A percentile compares a stretch with the other conserved stretches of the same genome.
These are phyloP conservation scores for Megaleporinus macrocephalus DNA, from an alignment of 2,113 vertebrate species.

Conservation along the genomic window DNA sequence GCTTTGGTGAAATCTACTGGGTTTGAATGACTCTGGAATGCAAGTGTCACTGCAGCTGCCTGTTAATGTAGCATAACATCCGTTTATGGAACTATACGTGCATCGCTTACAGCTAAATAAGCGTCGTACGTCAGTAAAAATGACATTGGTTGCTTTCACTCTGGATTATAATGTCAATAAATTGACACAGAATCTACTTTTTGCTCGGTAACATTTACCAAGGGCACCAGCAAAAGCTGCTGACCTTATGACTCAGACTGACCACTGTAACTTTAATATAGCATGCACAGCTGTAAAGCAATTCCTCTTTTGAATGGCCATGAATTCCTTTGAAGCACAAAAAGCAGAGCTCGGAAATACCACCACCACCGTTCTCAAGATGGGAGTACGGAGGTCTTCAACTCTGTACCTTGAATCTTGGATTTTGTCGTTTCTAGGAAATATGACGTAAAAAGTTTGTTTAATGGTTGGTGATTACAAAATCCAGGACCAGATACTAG, in stretches of 20 bases:
- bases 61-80: constrained; percentile 14
- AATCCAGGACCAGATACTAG: too few relatives aligned
- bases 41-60: neutral
- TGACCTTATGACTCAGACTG: neutral
- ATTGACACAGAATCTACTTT: neutral
- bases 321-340: neutral
- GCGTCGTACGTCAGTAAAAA: neutral
- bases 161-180: neutral
- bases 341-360: neutral
- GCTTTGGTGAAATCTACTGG: neutral
- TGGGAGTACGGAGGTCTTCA: too few relatives aligned
- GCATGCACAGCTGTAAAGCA: neutral
- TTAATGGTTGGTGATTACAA: too few relatives aligned
- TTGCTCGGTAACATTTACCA: neutral
- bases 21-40: constrained; percentile 15
- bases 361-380: neutral
- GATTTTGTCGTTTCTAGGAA: too few relatives aligned
- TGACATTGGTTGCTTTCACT: neutral
- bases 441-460: too few relatives aligned
- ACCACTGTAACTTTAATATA: neutral
- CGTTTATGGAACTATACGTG: neutral
- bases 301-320: neutral
- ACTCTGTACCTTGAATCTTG: neutral
- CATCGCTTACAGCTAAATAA: neutral
- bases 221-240: neutral